Conservation (phyloP, 2,797 vertebrate species). For the Sus cebifrons region DNA sequence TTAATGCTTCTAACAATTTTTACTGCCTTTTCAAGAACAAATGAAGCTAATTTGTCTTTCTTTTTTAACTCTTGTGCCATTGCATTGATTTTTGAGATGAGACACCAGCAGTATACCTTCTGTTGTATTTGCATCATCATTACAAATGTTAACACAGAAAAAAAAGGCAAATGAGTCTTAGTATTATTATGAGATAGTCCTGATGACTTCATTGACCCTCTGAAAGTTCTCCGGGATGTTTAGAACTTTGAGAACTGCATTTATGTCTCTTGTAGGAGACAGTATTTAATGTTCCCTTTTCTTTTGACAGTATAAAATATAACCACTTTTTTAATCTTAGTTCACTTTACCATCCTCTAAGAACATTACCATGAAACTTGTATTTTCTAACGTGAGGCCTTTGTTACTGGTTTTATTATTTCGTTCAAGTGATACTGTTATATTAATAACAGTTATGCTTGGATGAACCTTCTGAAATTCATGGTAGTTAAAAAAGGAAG, state of each 20-base stretch:
- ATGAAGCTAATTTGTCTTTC: neutral
- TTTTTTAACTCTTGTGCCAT: neutral
- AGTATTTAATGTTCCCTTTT: neutral
- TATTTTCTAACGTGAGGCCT: neutral
- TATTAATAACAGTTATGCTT: neutral
- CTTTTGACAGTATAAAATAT: neutral
- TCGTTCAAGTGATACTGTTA: neutral
- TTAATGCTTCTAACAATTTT: neutral
- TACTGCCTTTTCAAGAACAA: neutral
- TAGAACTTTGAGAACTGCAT: neutral
- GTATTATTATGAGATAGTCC: neutral
- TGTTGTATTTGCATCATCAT: neutral
- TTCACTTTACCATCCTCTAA: neutral
- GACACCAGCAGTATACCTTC: neutral
- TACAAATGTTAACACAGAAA: neutral
- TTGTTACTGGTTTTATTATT: conserved; percentile 9
- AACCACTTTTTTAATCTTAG: neutral
- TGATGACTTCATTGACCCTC: neutral
- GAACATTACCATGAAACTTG: conserved; percentile 13
- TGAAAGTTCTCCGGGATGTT: neutral
- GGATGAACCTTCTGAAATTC: neutral
- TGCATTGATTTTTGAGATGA: neutral
- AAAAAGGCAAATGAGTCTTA: neutral
- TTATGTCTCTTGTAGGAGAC: neutral
- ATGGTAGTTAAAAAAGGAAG: conserved; percentile 8